A percentile compares a stretch with the other conserved stretches of the same genome.
phyloP scores from a whole-genome alignment of 2,113 vertebrate genomes.

The Dermatemys mawii region DNA sequence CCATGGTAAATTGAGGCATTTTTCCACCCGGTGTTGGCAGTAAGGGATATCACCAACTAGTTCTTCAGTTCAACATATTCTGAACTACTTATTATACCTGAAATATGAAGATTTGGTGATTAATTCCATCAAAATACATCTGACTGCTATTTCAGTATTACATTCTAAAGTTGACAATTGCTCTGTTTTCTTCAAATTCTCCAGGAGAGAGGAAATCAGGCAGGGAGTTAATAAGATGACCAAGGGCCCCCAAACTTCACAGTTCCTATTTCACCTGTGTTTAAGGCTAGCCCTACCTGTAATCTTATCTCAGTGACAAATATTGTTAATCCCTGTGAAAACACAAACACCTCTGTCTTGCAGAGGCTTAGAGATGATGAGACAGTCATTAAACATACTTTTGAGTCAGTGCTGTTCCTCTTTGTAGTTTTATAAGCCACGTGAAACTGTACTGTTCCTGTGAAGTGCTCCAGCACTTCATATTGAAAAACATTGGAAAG shows the following conservation, averaged over 20 bases:
- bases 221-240: background rate
- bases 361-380: background rate
- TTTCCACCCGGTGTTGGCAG: background rate
- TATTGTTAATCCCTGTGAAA: background rate
- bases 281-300: background rate
- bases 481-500: constrained; percentile 16
- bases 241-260: background rate
- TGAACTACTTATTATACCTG: background rate
- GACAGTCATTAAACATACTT: constrained; percentile 42
- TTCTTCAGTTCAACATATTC: background rate
- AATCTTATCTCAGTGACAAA: constrained; percentile 16
- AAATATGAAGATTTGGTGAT: background rate
- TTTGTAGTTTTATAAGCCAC: background rate
- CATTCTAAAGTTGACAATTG: no score
- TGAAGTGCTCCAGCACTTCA: background rate
- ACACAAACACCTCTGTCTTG: constrained; percentile 12
- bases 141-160: no score
- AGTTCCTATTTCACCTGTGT: background rate
- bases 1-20: background rate
- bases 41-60: background rate
- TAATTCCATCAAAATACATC: no score
- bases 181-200: no score
- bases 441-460: background rate
- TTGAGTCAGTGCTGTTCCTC: background rate
- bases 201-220: background rate